These are phyloP conservation scores for Amazona ochrocephala DNA, from an alignment of 2,797 vertebrate genomes.

Conservation along the genomic window DNA sequence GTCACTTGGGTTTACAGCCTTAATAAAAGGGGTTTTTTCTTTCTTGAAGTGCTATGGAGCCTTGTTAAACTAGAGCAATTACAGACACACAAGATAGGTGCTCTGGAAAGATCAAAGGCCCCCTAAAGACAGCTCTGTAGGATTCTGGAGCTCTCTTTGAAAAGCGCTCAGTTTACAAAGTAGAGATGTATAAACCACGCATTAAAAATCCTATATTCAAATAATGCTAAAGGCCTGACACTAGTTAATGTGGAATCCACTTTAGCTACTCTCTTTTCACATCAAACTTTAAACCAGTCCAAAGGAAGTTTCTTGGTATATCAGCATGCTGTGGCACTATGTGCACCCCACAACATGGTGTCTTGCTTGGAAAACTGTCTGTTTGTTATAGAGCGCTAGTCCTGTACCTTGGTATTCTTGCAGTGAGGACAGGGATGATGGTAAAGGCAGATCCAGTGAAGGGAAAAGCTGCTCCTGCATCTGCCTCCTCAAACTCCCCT, in stretches of 20 bases:
- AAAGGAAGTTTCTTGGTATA: constrained; percentile 18
- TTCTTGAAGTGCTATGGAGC: constrained; percentile 68
- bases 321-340: neutral
- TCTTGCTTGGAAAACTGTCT: neutral
- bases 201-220: constrained; percentile 47
- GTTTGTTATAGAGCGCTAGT: neutral
- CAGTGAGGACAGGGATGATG: neutral
- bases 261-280: constrained; percentile 41
- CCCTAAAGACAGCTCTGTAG: constrained; percentile 67
- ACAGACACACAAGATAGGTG: constrained; percentile 76
- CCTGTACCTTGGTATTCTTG: neutral
- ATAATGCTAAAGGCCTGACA: constrained; percentile 50
- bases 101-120: constrained; percentile 79
- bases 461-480: neutral
- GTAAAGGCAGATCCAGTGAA: neutral
- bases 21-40: constrained; percentile 73
- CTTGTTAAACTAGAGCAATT: constrained; percentile 77
- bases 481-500: neutral
- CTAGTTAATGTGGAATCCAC: constrained; percentile 49
- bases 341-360: neutral
- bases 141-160: constrained; percentile 72
- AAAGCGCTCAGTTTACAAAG: constrained; percentile 74
- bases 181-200: constrained; percentile 47
- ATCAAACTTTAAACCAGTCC: constrained; percentile 32
- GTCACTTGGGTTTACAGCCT: constrained; percentile 76